Percentiles rank a stretch among this genome's conserved stretches.
Evolutionary conservation across 2,797 vertebrate genomes (phyloP).

Genomic region (Amazona finschi): DNA sequence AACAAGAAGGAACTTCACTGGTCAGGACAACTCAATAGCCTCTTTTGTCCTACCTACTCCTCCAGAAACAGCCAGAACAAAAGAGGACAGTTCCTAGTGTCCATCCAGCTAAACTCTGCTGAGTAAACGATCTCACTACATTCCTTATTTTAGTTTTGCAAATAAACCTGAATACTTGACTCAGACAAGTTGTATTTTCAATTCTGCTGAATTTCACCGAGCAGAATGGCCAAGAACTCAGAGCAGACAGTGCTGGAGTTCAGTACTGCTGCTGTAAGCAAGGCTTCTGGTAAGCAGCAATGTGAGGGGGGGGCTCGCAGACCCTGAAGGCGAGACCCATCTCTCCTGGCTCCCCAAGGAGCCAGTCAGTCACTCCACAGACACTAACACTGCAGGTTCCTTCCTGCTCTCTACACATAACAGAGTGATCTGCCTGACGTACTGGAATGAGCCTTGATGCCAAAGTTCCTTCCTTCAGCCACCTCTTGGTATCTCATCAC

Average conservation of each 20-base stretch:
- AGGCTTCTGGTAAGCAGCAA: background rate
- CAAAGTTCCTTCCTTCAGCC: background rate
- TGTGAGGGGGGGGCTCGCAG: background rate
- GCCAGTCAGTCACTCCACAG: background rate
- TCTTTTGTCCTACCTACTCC: background rate
- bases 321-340: background rate
- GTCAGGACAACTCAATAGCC: background rate
- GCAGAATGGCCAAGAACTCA: background rate
- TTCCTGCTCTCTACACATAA: fast-evolving
- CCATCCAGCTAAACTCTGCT: background rate
- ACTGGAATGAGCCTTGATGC: background rate
- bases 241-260: background rate
- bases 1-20: background rate
- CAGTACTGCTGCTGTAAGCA: background rate
- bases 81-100: background rate
- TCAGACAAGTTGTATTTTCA: background rate
- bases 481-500: background rate
- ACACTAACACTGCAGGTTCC: background rate
- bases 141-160: background rate
- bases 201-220: background rate
- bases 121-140: background rate
- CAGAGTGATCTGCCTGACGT: background rate
- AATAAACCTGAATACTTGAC: background rate
- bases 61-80: background rate
- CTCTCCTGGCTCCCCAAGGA: background rate